These are phyloP conservation scores for Trachelus stipa DNA, from an alignment of 2,888 invertebrate species.

Conservation along the genomic window DNA sequence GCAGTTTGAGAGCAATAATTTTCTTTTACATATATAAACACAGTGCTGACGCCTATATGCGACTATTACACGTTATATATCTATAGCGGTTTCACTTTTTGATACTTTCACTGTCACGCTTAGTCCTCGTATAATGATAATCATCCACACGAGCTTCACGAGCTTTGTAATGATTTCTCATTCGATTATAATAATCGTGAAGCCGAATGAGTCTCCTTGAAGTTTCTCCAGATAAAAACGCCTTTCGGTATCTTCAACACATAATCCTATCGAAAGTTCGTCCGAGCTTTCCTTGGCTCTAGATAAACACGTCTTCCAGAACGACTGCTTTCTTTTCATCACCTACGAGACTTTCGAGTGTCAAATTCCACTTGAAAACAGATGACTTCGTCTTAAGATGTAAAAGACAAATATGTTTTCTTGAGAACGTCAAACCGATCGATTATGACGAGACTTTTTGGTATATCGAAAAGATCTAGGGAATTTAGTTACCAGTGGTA, in stretches of 20 bases:
- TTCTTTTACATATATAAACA: too few species aligned
- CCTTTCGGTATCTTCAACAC: too few species aligned
- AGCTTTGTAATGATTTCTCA: background rate
- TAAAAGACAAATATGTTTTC: background rate
- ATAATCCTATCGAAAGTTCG: too few species aligned
- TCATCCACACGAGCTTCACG: slow-evolving; percentile 2
- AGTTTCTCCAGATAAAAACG: too few species aligned
- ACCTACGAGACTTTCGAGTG: background rate
- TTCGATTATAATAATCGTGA: too few species aligned
- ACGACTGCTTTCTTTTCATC: too few species aligned
- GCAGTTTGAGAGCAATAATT: too few species aligned
- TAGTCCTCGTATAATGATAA: background rate
- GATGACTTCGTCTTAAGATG: background rate
- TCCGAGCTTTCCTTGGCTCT: too few species aligned
- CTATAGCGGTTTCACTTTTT: slow-evolving; percentile 19
- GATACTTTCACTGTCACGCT: slow-evolving; percentile 28
- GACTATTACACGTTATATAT: background rate
- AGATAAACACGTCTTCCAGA: too few species aligned
- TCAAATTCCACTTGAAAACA: background rate
- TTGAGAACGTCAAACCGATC: background rate
- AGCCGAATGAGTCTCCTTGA: too few species aligned
- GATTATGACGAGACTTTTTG: background rate
- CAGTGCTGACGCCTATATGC: too few species aligned
- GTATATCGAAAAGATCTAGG: background rate
- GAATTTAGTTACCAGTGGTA: background rate